A percentile compares a stretch with the other conserved stretches of the same genome.
Evolutionary conservation across 2,888 invertebrate genomes (phyloP).

Genomic region (Therioaphis trifolii): DNA sequence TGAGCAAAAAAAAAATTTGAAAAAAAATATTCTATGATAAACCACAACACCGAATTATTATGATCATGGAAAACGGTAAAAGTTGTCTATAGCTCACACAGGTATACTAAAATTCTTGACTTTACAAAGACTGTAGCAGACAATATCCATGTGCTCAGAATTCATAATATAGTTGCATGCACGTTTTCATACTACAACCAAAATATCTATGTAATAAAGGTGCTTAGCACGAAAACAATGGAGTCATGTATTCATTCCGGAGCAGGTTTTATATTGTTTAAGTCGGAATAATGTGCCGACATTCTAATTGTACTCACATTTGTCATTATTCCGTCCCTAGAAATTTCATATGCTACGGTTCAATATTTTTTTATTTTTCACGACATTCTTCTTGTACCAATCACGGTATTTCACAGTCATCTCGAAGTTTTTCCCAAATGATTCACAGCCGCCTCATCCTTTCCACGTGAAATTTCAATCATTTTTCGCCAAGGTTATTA

Average conservation of each 20-base stretch:
- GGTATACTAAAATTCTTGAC: neutral
- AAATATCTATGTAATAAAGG: neutral
- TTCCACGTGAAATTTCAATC: neutral
- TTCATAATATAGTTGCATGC: neutral
- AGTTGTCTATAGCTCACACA: neutral
- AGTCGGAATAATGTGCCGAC: neutral
- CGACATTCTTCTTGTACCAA: neutral
- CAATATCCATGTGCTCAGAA: neutral
- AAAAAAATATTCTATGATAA: neutral
- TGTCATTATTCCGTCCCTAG: neutral
- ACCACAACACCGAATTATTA: neutral
- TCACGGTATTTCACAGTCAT: neutral
- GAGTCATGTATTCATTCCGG: neutral
- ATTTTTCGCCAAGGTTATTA: neutral
- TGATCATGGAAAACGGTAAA: neutral
- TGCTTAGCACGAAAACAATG: neutral
- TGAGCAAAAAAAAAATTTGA: too few species aligned
- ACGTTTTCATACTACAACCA: neutral
- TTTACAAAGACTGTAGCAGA: neutral
- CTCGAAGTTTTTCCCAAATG: neutral
- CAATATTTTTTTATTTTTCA: too few species aligned
- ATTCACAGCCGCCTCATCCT: neutral
- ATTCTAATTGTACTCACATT: neutral
- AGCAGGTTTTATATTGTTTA: neutral
- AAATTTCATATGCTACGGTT: too few species aligned